Percentiles rank a stretch among this genome's conserved stretches.
Conservation (phyloP, 2,113 vertebrate species). For the Sinocyclocheilus grahami region DNA sequence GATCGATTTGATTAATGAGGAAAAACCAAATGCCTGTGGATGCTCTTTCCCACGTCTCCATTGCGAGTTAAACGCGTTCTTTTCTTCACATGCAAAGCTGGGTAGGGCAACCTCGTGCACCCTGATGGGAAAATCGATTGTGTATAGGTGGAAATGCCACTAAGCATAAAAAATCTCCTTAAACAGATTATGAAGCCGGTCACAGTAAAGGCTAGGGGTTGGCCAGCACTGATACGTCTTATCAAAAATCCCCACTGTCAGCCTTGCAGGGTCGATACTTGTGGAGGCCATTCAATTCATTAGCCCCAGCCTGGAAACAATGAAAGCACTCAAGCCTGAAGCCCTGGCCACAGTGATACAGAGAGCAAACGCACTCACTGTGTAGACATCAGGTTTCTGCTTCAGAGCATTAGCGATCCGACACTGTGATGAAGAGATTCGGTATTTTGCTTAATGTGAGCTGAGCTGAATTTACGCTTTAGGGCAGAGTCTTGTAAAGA, state of each 20-base stretch:
- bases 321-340: constrained; percentile 38
- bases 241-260: constrained; percentile 63
- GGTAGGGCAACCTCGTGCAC: neutral
- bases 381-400: constrained; percentile 42
- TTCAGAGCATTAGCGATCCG: constrained; percentile 22
- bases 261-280: constrained; percentile 64
- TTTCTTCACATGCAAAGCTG: constrained; percentile 49
- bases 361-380: constrained; percentile 25
- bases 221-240: constrained; percentile 60
- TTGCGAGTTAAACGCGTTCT: neutral
- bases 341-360: constrained; percentile 41
- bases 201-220: constrained; percentile 47
- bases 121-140: constrained; percentile 74
- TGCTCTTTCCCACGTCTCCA: neutral
- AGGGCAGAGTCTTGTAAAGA: constrained; percentile 22
- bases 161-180: constrained; percentile 71
- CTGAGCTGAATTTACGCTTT: constrained; percentile 20
- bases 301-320: constrained; percentile 56
- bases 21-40: neutral
- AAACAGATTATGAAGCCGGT: constrained; percentile 71
- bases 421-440: constrained; percentile 22
- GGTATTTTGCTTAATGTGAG: constrained; percentile 27
- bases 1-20: neutral
- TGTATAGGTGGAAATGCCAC: constrained; percentile 66
- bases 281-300: constrained; percentile 63